Percentiles rank a stretch among this genome's conserved stretches.
Conservation (phyloP, 2,797 vertebrate genomes). For the Phalloptychus januarius region DNA sequence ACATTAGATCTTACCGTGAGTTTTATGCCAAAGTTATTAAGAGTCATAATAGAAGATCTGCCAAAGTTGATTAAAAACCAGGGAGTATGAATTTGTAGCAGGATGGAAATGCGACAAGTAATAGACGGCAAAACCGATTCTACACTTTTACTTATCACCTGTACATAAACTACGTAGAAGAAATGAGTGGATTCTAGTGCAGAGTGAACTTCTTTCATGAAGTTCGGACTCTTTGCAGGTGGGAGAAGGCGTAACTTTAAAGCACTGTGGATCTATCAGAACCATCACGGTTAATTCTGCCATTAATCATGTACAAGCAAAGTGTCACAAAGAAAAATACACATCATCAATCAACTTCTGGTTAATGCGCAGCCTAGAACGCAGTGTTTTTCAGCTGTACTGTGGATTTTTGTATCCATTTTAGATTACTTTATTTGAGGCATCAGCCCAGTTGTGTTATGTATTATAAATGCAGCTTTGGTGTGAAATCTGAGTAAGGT, state of each 20-base stretch:
- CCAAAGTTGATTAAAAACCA: not conserved
- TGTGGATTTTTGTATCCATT: slow-evolving; percentile 7
- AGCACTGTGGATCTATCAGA: slow-evolving; percentile 9
- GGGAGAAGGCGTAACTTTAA: slow-evolving; percentile 9
- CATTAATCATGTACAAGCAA: slow-evolving; percentile 14
- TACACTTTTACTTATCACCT: not conserved
- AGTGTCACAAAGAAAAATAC: slow-evolving; percentile 47
- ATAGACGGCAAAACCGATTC: not conserved
- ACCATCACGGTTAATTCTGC: slow-evolving; percentile 12
- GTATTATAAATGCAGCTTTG: not conserved
- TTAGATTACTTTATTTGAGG: slow-evolving; percentile 3
- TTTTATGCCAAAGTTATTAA: too few relatives aligned
- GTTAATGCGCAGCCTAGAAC: not conserved
- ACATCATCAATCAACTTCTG: slow-evolving; percentile 10
- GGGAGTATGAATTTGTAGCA: not conserved
- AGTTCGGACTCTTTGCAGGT: not conserved
- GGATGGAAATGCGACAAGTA: not conserved
- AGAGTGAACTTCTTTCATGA: not conserved
- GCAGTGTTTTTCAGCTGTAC: not conserved
- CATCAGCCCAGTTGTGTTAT: slow-evolving; percentile 4
- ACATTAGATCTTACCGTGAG: not conserved
- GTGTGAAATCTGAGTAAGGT: not conserved
- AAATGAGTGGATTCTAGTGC: not conserved
- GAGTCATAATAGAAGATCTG: not conserved
- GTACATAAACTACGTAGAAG: not conserved